Evolutionary conservation across 2,113 vertebrate species (phyloP).

Genomic region (Nettapus auritus): DNA sequence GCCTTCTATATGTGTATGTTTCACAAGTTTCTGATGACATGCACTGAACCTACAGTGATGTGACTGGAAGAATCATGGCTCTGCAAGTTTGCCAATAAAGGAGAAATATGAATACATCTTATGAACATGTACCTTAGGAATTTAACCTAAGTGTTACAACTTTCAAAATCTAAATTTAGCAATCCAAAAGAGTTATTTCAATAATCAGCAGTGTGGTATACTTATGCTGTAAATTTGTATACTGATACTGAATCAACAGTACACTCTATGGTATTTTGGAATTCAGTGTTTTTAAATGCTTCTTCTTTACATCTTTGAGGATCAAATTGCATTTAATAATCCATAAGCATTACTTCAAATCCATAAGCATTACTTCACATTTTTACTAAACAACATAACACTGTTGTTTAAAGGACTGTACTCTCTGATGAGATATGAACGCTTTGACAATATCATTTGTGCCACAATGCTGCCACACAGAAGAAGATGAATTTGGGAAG

Average conservation of each 20-base stretch:
- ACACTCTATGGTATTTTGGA: not conserved
- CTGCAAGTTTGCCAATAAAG: not conserved
- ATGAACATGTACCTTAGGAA: not conserved
- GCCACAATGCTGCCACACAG: not conserved
- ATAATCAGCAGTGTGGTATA: not conserved
- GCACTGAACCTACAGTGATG: not conserved
- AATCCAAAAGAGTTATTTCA: not conserved
- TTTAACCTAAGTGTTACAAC: not conserved
- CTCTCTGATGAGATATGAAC: not conserved
- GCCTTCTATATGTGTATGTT: not conserved
- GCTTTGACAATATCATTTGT: not conserved
- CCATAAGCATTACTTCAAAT: not conserved
- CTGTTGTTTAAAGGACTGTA: not conserved
- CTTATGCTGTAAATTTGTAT: not conserved
- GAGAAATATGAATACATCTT: not conserved
- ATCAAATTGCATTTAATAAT: not conserved
- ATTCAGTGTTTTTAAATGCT: not conserved
- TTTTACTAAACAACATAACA: not conserved
- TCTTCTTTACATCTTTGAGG: not conserved
- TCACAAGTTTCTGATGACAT: not conserved
- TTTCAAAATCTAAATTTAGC: conserved; percentile 5
- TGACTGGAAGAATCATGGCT: not conserved
- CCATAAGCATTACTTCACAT: not conserved
- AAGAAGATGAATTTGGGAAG: not conserved
- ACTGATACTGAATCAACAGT: not conserved